Percentiles rank a stretch among this genome's conserved stretches.
phyloP scores from a whole-genome alignment of 2,113 vertebrate species.

The Ameiurus melas region DNA sequence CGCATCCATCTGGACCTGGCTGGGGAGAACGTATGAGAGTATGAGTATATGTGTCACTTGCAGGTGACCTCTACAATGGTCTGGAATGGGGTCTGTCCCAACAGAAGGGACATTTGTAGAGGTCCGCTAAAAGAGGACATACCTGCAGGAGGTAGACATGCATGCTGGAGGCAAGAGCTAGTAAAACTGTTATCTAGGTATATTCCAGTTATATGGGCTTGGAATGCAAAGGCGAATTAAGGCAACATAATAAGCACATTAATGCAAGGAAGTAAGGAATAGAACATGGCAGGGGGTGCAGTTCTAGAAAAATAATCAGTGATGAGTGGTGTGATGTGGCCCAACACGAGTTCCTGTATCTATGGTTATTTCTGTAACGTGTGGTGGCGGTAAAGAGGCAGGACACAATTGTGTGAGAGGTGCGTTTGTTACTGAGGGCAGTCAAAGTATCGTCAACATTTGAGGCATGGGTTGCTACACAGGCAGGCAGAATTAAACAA shows the following conservation, averaged over 20 bases:
- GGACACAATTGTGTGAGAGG: background rate
- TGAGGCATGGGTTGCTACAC: background rate
- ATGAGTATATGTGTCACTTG: background rate
- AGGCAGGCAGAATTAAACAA: background rate
- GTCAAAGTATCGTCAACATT: background rate
- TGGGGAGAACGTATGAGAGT: background rate
- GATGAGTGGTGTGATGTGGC: background rate
- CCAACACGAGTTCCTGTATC: background rate
- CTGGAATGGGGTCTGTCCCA: background rate
- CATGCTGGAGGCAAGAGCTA: background rate
- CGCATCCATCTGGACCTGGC: slow-evolving; percentile 42
- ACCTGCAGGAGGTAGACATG: slow-evolving; percentile 2
- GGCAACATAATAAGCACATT: background rate
- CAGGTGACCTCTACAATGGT: slow-evolving; percentile 15
- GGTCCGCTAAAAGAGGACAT: slow-evolving; percentile 10
- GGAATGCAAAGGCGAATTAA: background rate
- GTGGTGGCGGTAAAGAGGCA: background rate
- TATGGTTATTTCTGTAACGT: no score
- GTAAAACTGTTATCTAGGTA: background rate
- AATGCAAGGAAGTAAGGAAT: background rate
- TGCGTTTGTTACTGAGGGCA: background rate
- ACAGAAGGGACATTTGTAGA: slow-evolving; percentile 12
- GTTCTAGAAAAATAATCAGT: background rate
- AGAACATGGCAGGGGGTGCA: background rate
- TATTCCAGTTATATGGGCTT: background rate